Evolutionary conservation across 2,797 vertebrate species (phyloP), one percentile per base, ranked within the genome.

Genomic region (Chanos chanos): DNA sequence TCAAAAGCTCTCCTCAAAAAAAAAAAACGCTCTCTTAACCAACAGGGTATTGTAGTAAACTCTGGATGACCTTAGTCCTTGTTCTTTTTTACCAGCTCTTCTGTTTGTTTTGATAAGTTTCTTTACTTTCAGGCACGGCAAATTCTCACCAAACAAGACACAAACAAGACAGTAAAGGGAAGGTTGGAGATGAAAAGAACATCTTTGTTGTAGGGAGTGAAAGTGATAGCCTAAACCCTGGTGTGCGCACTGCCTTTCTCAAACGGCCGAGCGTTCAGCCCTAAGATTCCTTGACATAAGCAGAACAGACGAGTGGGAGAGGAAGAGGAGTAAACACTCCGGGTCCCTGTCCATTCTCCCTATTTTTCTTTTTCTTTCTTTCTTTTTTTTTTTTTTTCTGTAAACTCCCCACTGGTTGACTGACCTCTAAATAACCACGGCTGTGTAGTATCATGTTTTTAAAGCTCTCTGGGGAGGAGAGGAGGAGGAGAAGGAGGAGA

Each of bases 391-490:
- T 73, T 70, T 64, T 48, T 70, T 61, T 77, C 70, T 49, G 55
- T 64, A 37, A 59, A 30, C 62, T 64, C 45, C 68, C 69, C 67
- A 64, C 44, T 65, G 48, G 56, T 66, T 71, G 65, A 78, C 76
- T 87, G 90, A 91, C 90, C 89, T 92, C 84, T 71, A 85, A 87
- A 89, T 89, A 92, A 90, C 86, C 88, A 88, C 68, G 64, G 66
- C 86, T 87, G 87, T 70, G 81, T 86, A 88, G 82, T 85, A 89
- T 91, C 87, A 86, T 89, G 91, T 92, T 94, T 92, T 90, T 87
- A 90, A 82, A 73, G 84, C 77, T 83, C 86, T 86, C 78, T 1
- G 27, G 85, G 85, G 87, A 90, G 49, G 41, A 66, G 27, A 81
- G 48, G 59, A 59, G 81, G 80, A 77, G 77, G 79, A 81, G 83